phyloP scores from a whole-genome alignment of 2,888 invertebrate species.

The Harmothoe impar region DNA sequence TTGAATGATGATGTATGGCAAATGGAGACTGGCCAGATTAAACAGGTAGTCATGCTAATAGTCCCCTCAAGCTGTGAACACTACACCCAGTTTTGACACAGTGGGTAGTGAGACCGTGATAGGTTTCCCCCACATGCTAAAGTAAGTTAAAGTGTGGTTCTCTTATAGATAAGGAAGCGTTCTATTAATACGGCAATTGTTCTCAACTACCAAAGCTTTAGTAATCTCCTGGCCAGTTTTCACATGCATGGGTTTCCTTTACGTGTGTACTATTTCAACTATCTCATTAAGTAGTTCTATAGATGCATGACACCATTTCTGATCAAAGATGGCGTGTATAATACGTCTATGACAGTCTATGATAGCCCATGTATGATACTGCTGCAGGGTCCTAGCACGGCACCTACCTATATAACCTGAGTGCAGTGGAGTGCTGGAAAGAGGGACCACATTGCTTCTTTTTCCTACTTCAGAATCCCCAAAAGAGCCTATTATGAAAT shows the following conservation, averaged over 20 bases:
- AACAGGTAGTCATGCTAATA: too few relatives aligned
- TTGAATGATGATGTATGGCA: conserved; percentile 42
- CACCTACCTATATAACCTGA: not conserved
- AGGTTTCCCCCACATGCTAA: not conserved
- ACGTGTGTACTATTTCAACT: not conserved
- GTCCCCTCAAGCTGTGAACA: not conserved
- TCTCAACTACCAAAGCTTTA: conserved; percentile 4
- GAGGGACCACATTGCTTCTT: conserved; percentile 32
- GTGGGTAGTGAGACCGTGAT: not conserved
- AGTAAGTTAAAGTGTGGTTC: conserved; percentile 6
- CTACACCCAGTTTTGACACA: not conserved
- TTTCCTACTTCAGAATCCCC: not conserved
- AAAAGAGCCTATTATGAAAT: not conserved
- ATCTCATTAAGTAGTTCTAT: conserved; percentile 41
- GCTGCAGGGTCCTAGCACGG: not conserved
- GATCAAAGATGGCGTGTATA: not conserved
- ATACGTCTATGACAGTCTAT: not conserved
- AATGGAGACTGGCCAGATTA: conserved; percentile 59
- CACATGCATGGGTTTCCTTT: conserved; percentile 43
- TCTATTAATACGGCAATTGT: not conserved
- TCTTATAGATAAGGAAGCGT: conserved; percentile 20
- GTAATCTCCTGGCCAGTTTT: conserved; percentile 55
- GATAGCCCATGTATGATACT: not conserved
- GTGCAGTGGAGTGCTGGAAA: conserved; percentile 43
- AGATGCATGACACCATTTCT: conserved; percentile 40